Evolutionary conservation across 1,140 invertebrate species (phyloP).

Genomic region (Drosophila busckii): DNA sequence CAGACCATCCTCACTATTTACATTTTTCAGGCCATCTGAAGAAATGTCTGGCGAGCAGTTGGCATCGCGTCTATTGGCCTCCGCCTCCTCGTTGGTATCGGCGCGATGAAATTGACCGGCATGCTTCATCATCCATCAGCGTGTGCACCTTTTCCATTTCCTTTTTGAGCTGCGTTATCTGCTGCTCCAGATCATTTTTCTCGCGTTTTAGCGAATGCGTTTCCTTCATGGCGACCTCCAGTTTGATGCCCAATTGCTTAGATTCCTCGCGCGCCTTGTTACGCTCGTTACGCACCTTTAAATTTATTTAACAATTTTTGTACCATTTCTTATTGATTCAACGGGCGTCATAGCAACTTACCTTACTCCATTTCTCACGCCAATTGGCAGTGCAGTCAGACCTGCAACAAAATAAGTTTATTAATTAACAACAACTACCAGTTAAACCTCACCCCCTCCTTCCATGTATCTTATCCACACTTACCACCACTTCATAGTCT

Average conservation of each 20-base stretch:
- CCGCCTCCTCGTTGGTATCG: slow-evolving; percentile 67
- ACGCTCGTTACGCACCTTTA: slow-evolving; percentile 87
- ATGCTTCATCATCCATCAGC: slow-evolving; percentile 83
- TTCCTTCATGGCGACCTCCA: slow-evolving; percentile 90
- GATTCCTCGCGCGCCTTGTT: slow-evolving; percentile 93
- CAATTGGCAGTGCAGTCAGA: slow-evolving; percentile 85
- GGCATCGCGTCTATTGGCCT: slow-evolving; percentile 67
- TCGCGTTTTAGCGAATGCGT: slow-evolving; percentile 86
- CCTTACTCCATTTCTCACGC: slow-evolving; percentile 97
- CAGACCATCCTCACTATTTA: slow-evolving; percentile 79
- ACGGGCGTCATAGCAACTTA: slow-evolving; percentile 73
- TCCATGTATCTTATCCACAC: not conserved
- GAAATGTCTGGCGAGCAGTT: slow-evolving; percentile 76
- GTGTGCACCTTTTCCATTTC: slow-evolving; percentile 88
- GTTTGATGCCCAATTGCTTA: slow-evolving; percentile 88
- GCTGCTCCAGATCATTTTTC: slow-evolving; percentile 87
- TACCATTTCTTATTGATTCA: slow-evolving; percentile 49
- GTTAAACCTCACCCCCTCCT: not conserved
- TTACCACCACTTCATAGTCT: slow-evolving; percentile 97
- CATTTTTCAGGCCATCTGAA: slow-evolving; percentile 78
- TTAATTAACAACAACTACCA: not conserved
- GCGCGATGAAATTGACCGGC: slow-evolving; percentile 83
- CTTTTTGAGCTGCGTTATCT: slow-evolving; percentile 90
- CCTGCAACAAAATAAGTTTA: slow-evolving; percentile 70
- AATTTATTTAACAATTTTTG: slow-evolving; percentile 9